These are phyloP conservation scores for Archips crataeganus DNA, from an alignment of 2,888 invertebrate genomes.

Conservation along the genomic window DNA sequence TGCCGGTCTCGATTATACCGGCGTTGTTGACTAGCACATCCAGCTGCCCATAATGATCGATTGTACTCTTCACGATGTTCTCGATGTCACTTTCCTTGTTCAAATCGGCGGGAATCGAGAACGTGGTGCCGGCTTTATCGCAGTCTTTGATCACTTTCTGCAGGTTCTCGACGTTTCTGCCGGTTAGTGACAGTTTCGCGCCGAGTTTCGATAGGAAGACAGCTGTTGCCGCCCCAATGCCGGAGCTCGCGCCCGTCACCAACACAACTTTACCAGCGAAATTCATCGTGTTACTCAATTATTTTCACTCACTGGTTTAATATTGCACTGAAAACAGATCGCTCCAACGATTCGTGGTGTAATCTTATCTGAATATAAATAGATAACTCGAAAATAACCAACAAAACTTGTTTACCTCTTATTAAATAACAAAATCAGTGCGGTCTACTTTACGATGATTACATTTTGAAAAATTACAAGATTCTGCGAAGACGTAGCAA, in stretches of 20 bases:
- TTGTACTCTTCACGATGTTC: slow-evolving; percentile 89
- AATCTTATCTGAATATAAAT: slow-evolving; percentile 54
- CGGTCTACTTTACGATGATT: slow-evolving; percentile 14
- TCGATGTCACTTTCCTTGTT: slow-evolving; percentile 90
- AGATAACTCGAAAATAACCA: slow-evolving; percentile 47
- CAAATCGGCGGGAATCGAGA: slow-evolving; percentile 89
- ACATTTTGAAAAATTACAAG: neutral
- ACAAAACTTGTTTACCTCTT: slow-evolving; percentile 35
- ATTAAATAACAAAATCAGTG: slow-evolving; percentile 27
- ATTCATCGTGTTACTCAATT: slow-evolving; percentile 67
- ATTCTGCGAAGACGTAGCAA: neutral
- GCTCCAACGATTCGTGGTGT: slow-evolving; percentile 24
- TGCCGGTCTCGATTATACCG: slow-evolving; percentile 92
- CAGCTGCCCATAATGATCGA: slow-evolving; percentile 90
- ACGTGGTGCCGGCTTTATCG: slow-evolving; percentile 74
- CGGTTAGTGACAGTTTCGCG: slow-evolving; percentile 90
- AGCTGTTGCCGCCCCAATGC: slow-evolving; percentile 94
- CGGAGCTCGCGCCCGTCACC: slow-evolving; percentile 93
- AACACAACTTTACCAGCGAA: slow-evolving; percentile 91
- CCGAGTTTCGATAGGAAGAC: slow-evolving; percentile 91
- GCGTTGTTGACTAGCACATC: slow-evolving; percentile 97
- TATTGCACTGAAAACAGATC: slow-evolving; percentile 9
- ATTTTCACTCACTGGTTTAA: neutral
- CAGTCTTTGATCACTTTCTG: slow-evolving; percentile 75
- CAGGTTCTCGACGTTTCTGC: slow-evolving; percentile 89